Base-by-base conservation (phyloP, 2,888 invertebrate species). In the Oscheius myriophilus region DNA sequence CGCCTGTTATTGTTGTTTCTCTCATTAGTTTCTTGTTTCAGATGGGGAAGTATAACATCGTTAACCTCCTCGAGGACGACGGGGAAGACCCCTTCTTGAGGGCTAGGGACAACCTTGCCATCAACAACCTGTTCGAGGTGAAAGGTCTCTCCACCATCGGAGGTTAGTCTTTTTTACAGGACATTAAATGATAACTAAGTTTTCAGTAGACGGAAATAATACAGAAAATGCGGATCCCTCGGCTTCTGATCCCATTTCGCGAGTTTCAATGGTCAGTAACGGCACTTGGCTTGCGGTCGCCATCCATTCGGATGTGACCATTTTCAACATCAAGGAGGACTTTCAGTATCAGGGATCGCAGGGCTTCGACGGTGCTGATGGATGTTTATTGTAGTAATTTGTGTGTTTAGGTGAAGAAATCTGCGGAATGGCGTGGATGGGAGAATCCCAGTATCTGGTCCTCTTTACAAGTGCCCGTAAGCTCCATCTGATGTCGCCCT, bases 221-320 rank as follows among this genome's bases (percentile, higher is more conserved):
- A 51, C 23, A 18, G 66, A 57, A 49, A 66, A 57, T 65, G 55
- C 26, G 25, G 49, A 46, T 14, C 65, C 65, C n/a, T 14, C 11
- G n/a, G 41, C n/a, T 12, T 23, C 12, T 16, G 14, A 9, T 0
- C 2, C 57, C 14, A 26, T 18, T 9, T 57, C 66, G n/a, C 16
- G 3, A 6, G 55, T 66, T 18, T n/a, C 23, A 9, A 41, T 46
- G 33, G 33, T 45, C n/a, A 66, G 49, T 43, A 66, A 66, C 16
- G 14, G 26, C 16, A n/a, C 25, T 7, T 66, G 58, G 49, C 53
- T 66, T 0, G 46, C 57, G 43, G n/a, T 66, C n/a, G 57, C 57
- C n/a, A 41, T 66, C 1, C 26, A 57, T 25, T 12, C 25, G 6
- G 66, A 66, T 49, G 41, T 66, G 18, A 55, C 49, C 11, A 16